phyloP scores from a whole-genome alignment of 2,113 vertebrate genomes.

The Cacatua alba region DNA sequence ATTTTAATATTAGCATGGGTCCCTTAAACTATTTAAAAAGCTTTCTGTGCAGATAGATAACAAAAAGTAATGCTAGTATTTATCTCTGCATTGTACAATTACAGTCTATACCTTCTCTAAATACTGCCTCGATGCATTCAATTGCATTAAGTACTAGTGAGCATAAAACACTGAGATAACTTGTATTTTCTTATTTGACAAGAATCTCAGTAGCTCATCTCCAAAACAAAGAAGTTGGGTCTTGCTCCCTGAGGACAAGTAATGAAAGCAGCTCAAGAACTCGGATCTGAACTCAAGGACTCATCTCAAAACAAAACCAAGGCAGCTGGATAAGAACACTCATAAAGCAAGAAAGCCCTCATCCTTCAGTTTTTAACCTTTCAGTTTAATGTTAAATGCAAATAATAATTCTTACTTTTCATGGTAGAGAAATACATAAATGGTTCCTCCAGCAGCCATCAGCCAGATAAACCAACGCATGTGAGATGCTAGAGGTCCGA shows the following conservation, averaged over 20 bases:
- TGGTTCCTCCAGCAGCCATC: conserved; percentile 94
- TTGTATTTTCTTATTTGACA: not conserved
- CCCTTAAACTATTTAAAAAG: not conserved
- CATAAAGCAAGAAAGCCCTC: not conserved
- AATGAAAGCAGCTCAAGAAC: not conserved
- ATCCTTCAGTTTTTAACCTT: not conserved
- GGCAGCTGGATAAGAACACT: not conserved
- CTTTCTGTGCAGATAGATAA: not conserved
- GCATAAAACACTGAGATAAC: not conserved
- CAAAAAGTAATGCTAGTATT: not conserved
- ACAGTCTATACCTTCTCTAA: not conserved
- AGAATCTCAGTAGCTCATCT: not conserved
- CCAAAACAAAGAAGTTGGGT: not conserved
- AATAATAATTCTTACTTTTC: conserved; percentile 86
- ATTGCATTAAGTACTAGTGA: not conserved
- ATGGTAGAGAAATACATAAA: conserved; percentile 97
- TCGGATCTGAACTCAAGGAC: not conserved
- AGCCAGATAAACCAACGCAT: conserved; percentile 99
- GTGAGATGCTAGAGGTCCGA: conserved; percentile 92
- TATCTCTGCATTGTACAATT: not conserved
- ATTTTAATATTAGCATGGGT: not conserved
- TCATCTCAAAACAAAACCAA: not conserved
- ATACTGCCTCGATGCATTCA: not conserved
- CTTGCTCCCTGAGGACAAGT: not conserved
- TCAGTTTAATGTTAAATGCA: conserved; percentile 18